Base-by-base conservation (phyloP, 2,888 invertebrate species). In the Meiosimyza decipiens region DNA sequence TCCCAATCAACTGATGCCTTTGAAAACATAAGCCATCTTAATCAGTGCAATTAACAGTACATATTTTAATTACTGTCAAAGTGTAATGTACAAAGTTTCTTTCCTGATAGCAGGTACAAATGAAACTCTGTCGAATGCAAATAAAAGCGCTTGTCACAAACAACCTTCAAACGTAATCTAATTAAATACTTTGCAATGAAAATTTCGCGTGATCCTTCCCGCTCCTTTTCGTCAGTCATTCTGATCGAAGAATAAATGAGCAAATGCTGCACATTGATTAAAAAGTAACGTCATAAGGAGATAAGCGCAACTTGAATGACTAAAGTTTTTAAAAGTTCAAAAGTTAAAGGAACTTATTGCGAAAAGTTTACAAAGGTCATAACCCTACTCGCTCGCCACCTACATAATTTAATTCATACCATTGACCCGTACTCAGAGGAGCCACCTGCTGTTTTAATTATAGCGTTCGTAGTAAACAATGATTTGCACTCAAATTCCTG, bases 391-490 rank as follows among this genome's bases (percentile, higher is more conserved):
- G 40, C 40, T 7, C 9, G 9, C 40, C 40, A 9, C 40, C 57
- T 12, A n/a, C n/a, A n/a, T n/a, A 57, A 22, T 40, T n/a, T 4
- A 15, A 62, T 40, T 40, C 60, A 9, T 16, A 47, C 28, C 60
- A 40, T 62, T 57, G 18, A 62, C 33, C 60, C n/a, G 3, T 40
- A 33, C 16, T 40, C n/a, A 62, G 11, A 28, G 33, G 33, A 62
- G 13, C 51, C 64, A 64, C 64, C 64, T 64, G 64, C 64, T 51
- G 64, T 64, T 64, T 64, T 64, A 64, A 64, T 64, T 51, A 64
- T 33, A 50, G 51, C 51, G 13, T 50, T 28, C 64, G 22, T 12
- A 50, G 64, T 28, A 64, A 50, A 64, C 51, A 64, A 22, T 64
- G 15, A n/a, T 18, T 12, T 22, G 50, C 12, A 40, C 6, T 18